Percentiles rank a stretch among this genome's conserved stretches.
Evolutionary conservation across 2,797 vertebrate species (phyloP).

Genomic region (Alosa sapidissima): DNA sequence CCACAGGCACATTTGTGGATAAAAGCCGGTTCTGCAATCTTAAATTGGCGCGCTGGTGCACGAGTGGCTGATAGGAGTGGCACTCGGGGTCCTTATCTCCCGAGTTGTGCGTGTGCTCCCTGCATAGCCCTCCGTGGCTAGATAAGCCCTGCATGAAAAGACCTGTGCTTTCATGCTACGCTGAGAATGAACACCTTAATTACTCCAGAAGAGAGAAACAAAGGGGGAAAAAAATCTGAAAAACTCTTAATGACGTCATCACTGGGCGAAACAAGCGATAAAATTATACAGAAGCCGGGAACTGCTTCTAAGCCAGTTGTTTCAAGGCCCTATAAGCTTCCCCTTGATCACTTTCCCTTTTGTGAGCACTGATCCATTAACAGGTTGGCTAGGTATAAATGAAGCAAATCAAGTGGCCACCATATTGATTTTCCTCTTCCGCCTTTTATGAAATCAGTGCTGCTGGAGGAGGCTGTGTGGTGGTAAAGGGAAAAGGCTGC

Average conservation of each 20-base stretch:
- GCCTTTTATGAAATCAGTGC: not conserved
- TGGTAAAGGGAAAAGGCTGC: not conserved
- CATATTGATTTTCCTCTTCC: not conserved
- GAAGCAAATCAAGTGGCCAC: not conserved
- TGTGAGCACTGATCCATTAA: not conserved
- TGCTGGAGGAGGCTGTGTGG: not conserved
- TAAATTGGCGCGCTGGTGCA: not conserved
- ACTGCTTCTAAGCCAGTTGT: not conserved
- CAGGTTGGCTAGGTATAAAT: not conserved
- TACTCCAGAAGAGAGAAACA: constrained; percentile 21
- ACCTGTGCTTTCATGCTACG: constrained; percentile 30
- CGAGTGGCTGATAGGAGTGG: constrained; percentile 22
- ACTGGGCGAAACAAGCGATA: not conserved
- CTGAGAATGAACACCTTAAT: constrained; percentile 41
- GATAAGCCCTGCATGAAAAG: constrained; percentile 43
- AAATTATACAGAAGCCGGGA: not conserved
- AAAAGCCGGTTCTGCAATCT: constrained; percentile 7
- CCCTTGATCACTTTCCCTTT: not conserved
- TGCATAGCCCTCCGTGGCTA: not conserved
- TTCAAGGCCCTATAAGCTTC: not conserved
- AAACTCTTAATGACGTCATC: constrained; percentile 4
- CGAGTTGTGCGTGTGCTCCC: not conserved
- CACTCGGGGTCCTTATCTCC: constrained; percentile 38
- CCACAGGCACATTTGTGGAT: constrained; percentile 22
- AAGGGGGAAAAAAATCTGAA: not conserved